Evolutionary conservation across 2,113 vertebrate genomes (phyloP).

Genomic region (Paradoxurus hermaphroditus): DNA sequence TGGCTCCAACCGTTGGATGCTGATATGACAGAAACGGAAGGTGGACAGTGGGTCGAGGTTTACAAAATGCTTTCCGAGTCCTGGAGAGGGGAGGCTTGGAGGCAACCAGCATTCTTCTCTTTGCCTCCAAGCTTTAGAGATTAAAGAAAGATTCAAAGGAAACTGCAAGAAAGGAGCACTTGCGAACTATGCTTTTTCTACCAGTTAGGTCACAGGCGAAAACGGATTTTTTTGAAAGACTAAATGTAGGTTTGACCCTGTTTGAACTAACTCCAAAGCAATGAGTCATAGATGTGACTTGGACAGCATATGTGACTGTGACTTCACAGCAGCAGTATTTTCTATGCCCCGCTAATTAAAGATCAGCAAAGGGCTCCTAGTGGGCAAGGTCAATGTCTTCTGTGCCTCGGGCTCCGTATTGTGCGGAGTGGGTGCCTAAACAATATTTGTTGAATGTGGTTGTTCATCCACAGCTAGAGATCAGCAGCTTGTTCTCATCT

Average conservation of each 20-base stretch:
- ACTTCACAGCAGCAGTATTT: not conserved
- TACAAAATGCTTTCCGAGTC: not conserved
- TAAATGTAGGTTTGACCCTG: constrained; percentile 43
- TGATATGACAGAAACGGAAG: not conserved
- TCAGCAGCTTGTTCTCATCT: not conserved
- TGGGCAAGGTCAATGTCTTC: not conserved
- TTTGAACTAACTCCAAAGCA: constrained; percentile 12
- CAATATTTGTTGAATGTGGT: not conserved
- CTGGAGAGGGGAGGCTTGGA: not conserved
- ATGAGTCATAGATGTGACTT: constrained; percentile 15
- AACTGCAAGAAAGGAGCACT: not conserved
- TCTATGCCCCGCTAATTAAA: not conserved
- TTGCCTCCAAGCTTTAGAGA: not conserved
- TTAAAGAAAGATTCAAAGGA: constrained; percentile 32
- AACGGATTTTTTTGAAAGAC: not conserved
- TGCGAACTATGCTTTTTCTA: not conserved
- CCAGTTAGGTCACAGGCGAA: constrained; percentile 33
- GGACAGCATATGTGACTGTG: not conserved
- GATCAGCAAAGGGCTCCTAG: not conserved
- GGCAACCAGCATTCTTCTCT: not conserved
- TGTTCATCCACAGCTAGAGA: not conserved
- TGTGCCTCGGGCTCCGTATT: not conserved
- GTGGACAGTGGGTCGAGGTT: not conserved
- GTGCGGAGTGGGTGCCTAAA: not conserved
- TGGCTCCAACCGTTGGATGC: not conserved